Base-by-base conservation (phyloP, 2,888 invertebrate species). In the Cylindroiulus punctatus region DNA sequence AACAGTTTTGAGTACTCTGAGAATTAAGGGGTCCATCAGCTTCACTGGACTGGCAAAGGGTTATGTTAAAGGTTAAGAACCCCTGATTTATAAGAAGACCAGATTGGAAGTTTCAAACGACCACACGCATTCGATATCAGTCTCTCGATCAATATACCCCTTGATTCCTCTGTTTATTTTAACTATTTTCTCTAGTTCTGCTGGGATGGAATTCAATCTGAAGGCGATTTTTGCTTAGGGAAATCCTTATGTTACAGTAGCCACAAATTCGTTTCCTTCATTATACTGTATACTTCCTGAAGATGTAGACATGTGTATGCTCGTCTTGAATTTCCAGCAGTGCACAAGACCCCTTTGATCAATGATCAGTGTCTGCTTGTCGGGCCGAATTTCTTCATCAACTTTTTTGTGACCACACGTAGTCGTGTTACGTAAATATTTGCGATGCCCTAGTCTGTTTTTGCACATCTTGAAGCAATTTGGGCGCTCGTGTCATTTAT, bases 401-500 rank as follows among this genome's bases (percentile, higher is more conserved):
- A 76, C 17, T 76, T 76, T 76, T 76, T 26, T 30, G 30, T 76
- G 30, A 10, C 30, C 76, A 5, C 76, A 30, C n/a, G n/a, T n/a
- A n/a, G 22, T 30, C 12, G 3, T 30, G 76, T 30, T 76, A 26
- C 30, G 76, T 76, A 76, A 76, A 76, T 76, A 76, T 76, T 76
- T 76, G 76, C 76, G 30, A 76, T 30, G 30, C 30, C 76, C 3
- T 76, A 30, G 76, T 76, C 76, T 76, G 76, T 76, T 76, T 76
- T 76, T 76, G 4, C 30, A 76, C 76, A 76, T 76, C 76, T 76
- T 76, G 76, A 76, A 76, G 76, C 76, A 76, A 76, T 76, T 76
- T 76, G 17, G 17, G 14, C 65, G 65, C 14, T 26, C 14, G 76
- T 26, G 76, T 22, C 65, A 26, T 17, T 76, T 30, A 30, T 76